A percentile compares a stretch with the other conserved stretches of the same genome.
These are phyloP conservation scores for Alligator mississippiensis DNA, from an alignment of 2,113 vertebrate genomes.

Conservation along the genomic window DNA sequence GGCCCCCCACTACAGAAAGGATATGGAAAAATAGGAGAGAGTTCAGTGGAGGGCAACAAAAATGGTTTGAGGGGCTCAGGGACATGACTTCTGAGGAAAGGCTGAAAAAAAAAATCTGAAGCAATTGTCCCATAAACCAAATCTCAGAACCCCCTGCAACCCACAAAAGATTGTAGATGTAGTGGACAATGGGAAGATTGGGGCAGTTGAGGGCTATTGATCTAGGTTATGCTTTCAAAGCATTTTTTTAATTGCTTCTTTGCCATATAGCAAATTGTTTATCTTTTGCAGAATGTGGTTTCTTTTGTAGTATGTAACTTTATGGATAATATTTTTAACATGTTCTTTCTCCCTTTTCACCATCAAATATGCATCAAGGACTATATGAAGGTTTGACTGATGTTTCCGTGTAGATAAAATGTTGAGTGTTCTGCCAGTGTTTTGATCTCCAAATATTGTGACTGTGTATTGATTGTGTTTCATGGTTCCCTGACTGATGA, in stretches of 20 bases:
- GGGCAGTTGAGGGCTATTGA: background rate
- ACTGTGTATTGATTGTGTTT: background rate
- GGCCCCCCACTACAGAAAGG: too few relatives aligned
- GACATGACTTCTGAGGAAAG: too few relatives aligned
- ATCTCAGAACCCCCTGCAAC: background rate
- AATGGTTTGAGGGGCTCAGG: too few relatives aligned
- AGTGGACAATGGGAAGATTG: too few relatives aligned
- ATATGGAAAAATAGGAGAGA: too few relatives aligned
- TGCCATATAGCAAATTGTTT: background rate
- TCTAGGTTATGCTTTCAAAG: background rate
- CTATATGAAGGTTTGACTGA: constrained; percentile 74
- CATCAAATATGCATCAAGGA: constrained; percentile 71
- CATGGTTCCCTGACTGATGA: background rate
- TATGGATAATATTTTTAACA: constrained; percentile 18
- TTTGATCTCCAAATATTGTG: constrained; percentile 17
- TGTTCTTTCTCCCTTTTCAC: constrained; percentile 69
- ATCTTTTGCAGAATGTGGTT: background rate
- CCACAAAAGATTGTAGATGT: background rate
- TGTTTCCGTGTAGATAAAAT: constrained; percentile 41
- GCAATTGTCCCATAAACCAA: background rate
- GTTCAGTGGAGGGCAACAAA: too few relatives aligned
- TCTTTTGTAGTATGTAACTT: background rate
- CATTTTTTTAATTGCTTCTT: background rate
- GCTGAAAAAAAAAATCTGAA: background rate
- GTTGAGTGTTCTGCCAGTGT: constrained; percentile 7